phyloP scores from a whole-genome alignment of 2,113 vertebrate genomes.

The Speoplatyrhinus poulsoni region DNA sequence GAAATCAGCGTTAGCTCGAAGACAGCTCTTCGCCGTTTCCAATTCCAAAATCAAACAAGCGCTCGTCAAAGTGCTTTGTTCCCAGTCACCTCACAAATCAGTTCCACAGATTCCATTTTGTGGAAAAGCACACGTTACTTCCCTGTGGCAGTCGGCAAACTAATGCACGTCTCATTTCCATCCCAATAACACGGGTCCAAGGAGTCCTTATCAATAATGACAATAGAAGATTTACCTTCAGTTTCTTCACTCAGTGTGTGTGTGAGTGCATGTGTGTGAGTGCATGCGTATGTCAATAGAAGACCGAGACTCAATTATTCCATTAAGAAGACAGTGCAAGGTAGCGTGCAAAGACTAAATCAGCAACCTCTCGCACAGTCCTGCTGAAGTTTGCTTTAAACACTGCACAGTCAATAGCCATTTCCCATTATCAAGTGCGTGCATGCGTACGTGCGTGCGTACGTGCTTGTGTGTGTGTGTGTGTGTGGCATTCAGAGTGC shows the following conservation, averaged over 20 bases:
- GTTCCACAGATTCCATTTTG: slow-evolving; percentile 67
- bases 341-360: slow-evolving; percentile 58
- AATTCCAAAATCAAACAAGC: slow-evolving; percentile 80
- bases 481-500: slow-evolving; percentile 64
- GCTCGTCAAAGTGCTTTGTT: slow-evolving; percentile 64
- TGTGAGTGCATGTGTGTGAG: slow-evolving; percentile 9
- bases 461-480: slow-evolving; percentile 24
- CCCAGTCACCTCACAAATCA: slow-evolving; percentile 57
- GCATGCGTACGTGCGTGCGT: slow-evolving; percentile 9
- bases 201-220: slow-evolving; percentile 65
- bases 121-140: slow-evolving; percentile 57
- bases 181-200: slow-evolving; percentile 69
- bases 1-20: slow-evolving; percentile 45
- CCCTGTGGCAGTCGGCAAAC: slow-evolving; percentile 54
- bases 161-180: slow-evolving; percentile 76
- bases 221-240: slow-evolving; percentile 29
- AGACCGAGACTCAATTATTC: slow-evolving; percentile 70
- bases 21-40: slow-evolving; percentile 55
- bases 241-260: neutral
- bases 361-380: slow-evolving; percentile 53
- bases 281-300: slow-evolving; percentile 57
- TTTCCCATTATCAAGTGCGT: slow-evolving; percentile 37
- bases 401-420: slow-evolving; percentile 61
- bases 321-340: slow-evolving; percentile 63
- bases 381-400: slow-evolving; percentile 59